Conservation (phyloP, 1,140 invertebrate species). For the Yoshiicerus persimilis region DNA sequence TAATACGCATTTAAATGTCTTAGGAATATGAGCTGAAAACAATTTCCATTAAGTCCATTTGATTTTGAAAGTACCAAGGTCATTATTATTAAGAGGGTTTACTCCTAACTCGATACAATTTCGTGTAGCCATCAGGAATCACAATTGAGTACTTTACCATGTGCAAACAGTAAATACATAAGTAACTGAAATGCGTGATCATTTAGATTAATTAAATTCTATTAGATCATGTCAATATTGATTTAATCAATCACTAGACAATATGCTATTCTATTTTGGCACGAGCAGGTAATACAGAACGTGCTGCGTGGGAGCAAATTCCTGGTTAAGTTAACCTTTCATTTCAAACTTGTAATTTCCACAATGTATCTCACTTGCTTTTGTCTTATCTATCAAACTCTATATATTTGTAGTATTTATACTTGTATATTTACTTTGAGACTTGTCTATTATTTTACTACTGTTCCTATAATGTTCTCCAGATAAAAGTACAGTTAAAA, state of each 20-base stretch:
- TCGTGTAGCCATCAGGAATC: too few species aligned
- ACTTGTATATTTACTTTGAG: background rate
- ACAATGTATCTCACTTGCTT: background rate
- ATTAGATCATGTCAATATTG: background rate
- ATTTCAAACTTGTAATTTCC: background rate
- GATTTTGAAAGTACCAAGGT: background rate
- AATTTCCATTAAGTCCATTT: background rate
- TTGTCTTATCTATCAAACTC: background rate
- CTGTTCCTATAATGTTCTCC: background rate
- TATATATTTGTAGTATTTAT: background rate
- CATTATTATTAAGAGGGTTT: background rate
- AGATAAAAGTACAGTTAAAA: background rate
- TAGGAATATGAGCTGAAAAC: too few species aligned
- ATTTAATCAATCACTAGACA: background rate
- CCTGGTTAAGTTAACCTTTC: background rate
- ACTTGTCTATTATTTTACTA: background rate
- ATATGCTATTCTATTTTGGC: background rate
- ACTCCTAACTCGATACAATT: background rate
- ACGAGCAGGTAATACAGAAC: background rate
- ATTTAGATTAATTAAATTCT: background rate
- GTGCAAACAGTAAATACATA: background rate
- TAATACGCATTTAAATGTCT: background rate
- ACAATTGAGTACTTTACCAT: too few species aligned
- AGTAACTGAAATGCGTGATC: background rate
- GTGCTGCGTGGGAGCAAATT: background rate